These are phyloP conservation scores for Psylliodes chrysocephalus DNA, from an alignment of 2,888 invertebrate genomes.

Conservation along the genomic window DNA sequence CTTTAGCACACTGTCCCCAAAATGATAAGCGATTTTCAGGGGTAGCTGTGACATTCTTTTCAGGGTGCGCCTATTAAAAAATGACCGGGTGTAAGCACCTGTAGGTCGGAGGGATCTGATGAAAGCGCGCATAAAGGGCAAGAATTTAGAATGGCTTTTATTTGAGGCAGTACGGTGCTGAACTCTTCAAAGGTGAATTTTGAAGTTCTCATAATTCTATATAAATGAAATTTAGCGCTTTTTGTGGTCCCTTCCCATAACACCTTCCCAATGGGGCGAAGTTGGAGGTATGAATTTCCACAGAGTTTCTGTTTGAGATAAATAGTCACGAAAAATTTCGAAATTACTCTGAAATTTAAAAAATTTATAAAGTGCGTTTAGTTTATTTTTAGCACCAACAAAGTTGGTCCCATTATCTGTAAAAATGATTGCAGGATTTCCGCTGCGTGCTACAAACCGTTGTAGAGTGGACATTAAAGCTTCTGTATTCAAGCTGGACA, in stretches of 20 bases:
- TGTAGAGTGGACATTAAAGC: conserved; percentile 7
- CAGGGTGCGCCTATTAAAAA: conserved; percentile 13
- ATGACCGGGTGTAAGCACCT: conserved; percentile 10
- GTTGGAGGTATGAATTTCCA: background rate
- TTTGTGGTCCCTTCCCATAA: background rate
- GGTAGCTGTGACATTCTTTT: conserved; percentile 2
- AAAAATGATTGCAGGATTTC: conserved; percentile 7
- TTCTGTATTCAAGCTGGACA: background rate
- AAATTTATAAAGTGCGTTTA: conserved; percentile 12
- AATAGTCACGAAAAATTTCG: background rate
- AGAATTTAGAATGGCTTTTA: conserved; percentile 1
- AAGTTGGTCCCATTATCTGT: conserved; percentile 15
- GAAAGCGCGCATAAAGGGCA: background rate
- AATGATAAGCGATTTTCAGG: conserved; percentile 3
- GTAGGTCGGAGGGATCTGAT: background rate
- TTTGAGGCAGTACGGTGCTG: conserved; percentile 4
- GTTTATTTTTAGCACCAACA: background rate
- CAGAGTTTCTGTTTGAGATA: background rate
- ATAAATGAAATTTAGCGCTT: conserved; percentile 10
- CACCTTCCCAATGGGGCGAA: background rate
- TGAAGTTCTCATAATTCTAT: background rate
- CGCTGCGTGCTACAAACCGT: conserved; percentile 10
- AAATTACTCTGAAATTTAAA: background rate
- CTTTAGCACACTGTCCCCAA: conserved; percentile 5
- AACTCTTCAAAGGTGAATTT: conserved; percentile 9